Percentiles rank a stretch among this genome's conserved stretches.
Conservation (phyloP, 1,140 invertebrate genomes). For the Myzus persicae region DNA sequence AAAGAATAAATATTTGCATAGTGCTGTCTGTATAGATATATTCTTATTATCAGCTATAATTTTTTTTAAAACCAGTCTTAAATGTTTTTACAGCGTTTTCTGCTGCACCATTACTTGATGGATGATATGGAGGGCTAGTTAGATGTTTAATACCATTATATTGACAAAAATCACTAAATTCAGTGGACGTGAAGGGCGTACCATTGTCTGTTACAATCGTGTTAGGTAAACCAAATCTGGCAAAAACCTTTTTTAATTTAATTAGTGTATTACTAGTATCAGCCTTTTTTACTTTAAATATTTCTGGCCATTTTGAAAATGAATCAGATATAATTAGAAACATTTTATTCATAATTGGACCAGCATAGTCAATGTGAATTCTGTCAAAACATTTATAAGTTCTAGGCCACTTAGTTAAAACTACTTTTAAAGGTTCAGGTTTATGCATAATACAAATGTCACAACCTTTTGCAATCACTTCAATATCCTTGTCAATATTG, state of each 20-base stretch:
- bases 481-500: constrained; percentile 61
- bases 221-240: constrained; percentile 61
- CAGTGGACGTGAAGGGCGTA: constrained; percentile 61
- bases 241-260: constrained; percentile 61
- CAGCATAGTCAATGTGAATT: constrained; percentile 60
- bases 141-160: constrained; percentile 61
- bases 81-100: constrained; percentile 64
- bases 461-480: constrained; percentile 17
- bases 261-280: constrained; percentile 56
- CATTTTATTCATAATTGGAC: background rate
- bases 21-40: background rate
- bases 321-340: background rate
- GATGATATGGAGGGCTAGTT: constrained; percentile 62
- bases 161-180: constrained; percentile 61
- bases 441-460: background rate
- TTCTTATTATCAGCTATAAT: background rate
- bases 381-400: constrained; percentile 58
- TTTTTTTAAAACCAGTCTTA: constrained; percentile 62
- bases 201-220: constrained; percentile 63
- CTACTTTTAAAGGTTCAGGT: constrained; percentile 60
- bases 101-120: constrained; percentile 63
- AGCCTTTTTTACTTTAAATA: constrained; percentile 60
- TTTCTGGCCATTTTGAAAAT: constrained; percentile 63
- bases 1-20: constrained; percentile 14
- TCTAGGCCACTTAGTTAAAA: constrained; percentile 60